Conservation (phyloP, 2,797 vertebrate genomes). For the Sciaenops ocellatus region DNA sequence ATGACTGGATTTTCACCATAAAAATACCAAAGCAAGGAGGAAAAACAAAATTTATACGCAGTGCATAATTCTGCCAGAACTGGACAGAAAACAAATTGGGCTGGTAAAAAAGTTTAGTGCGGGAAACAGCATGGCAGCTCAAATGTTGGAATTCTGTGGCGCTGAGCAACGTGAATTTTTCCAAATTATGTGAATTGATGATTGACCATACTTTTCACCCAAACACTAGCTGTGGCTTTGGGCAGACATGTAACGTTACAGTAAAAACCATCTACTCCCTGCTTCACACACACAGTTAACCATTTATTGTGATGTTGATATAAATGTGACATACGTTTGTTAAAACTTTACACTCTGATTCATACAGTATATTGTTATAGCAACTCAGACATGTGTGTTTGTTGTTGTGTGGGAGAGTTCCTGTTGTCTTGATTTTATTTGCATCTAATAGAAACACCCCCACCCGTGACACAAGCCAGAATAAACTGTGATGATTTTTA, state of each 20-base stretch:
- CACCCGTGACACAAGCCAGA: neutral
- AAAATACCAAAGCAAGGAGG: slow-evolving; percentile 18
- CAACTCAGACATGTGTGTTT: neutral
- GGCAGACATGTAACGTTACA: neutral
- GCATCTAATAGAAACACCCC: neutral
- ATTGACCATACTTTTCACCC: neutral
- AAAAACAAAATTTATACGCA: slow-evolving; percentile 30
- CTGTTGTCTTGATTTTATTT: slow-evolving; percentile 11
- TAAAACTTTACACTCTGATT: neutral
- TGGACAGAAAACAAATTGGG: slow-evolving; percentile 11
- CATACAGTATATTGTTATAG: neutral
- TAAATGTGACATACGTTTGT: neutral
- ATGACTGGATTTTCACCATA: slow-evolving; percentile 11
- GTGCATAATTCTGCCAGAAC: neutral
- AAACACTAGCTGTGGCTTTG: neutral
- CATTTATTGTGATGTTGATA: neutral
- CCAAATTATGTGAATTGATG: neutral
- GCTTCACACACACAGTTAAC: neutral
- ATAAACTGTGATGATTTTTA: neutral
- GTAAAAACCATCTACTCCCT: neutral
- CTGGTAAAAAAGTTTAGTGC: slow-evolving; percentile 2
- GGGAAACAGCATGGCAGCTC: neutral
- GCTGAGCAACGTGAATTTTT: neutral
- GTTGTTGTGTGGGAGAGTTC: neutral
- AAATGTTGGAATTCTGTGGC: slow-evolving; percentile 1